Evolutionary conservation across 2,888 invertebrate species (phyloP).

Genomic region (Exephanes ischioxanthus): DNA sequence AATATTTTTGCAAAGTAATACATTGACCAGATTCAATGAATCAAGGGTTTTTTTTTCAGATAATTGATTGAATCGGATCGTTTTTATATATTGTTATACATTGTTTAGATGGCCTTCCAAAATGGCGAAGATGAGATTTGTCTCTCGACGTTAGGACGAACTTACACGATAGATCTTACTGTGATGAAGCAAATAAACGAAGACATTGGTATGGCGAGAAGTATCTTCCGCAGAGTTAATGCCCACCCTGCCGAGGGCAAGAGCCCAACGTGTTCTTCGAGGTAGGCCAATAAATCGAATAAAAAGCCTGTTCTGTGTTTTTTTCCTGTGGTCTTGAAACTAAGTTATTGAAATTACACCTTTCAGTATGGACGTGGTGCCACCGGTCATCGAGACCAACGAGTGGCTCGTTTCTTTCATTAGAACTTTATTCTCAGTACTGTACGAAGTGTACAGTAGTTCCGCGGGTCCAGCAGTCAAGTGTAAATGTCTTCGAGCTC

Average conservation of each 20-base stretch:
- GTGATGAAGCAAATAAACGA: constrained; percentile 99
- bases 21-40: neutral
- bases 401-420: constrained; percentile 86
- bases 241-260: constrained; percentile 87
- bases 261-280: constrained; percentile 82
- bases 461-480: constrained; percentile 99
- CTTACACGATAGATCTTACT: constrained; percentile 98
- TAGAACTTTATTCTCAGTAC: constrained; percentile 95
- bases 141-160: constrained; percentile 95
- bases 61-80: neutral
- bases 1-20: too few species aligned
- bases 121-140: constrained; percentile 98
- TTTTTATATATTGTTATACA: constrained; percentile 38
- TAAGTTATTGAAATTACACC: constrained; percentile 39
- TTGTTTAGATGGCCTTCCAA: constrained; percentile 91
- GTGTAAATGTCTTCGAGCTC: constrained; percentile 97
- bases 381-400: constrained; percentile 83
- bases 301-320: neutral
- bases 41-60: neutral
- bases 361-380: constrained; percentile 83
- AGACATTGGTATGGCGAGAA: constrained; percentile 97
- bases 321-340: constrained; percentile 1
- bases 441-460: constrained; percentile 99
- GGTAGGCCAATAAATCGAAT: constrained; percentile 70
- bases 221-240: constrained; percentile 93